Evolutionary conservation across 2,113 vertebrate species (phyloP).

Genomic region (Crocuta crocuta): DNA sequence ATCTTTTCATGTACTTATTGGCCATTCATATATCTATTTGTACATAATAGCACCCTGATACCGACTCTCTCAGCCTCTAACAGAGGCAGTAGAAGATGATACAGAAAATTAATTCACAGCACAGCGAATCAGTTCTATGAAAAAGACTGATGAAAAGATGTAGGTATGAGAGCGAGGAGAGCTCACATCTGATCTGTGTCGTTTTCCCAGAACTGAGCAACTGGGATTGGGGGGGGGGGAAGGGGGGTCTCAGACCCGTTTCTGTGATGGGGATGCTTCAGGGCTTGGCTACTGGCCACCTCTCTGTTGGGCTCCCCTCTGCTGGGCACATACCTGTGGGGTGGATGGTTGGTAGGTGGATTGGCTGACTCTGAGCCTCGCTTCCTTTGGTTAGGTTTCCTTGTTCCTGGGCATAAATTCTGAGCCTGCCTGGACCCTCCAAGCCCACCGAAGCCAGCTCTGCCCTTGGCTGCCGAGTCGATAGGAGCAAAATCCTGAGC

Average conservation of each 20-base stretch:
- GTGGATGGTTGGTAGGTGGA: not conserved
- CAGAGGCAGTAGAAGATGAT: constrained; percentile 32
- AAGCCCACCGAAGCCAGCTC: not conserved
- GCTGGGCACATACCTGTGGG: not conserved
- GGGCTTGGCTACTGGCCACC: not conserved
- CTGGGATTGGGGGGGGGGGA: not conserved
- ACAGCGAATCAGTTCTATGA: constrained; percentile 30
- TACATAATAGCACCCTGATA: constrained; percentile 51
- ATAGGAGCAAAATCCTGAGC: not conserved
- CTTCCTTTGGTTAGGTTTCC: not conserved
- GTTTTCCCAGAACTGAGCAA: not conserved
- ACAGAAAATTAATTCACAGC: constrained; percentile 32
- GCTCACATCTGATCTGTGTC: not conserved
- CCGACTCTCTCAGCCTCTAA: constrained; percentile 46
- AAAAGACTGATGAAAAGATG: constrained; percentile 12
- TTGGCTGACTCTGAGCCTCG: not conserved
- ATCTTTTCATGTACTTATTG: constrained; percentile 46
- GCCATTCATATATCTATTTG: constrained; percentile 44
- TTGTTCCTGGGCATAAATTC: not conserved
- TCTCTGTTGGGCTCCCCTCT: not conserved
- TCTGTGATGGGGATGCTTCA: not conserved
- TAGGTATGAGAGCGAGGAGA: not conserved
- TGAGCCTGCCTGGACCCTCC: not conserved
- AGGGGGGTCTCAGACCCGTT: not conserved
- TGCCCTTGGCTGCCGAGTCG: not conserved